Evolutionary conservation across 2,888 invertebrate genomes (phyloP), one percentile per base, ranked within the genome.

Genomic region (Cabera pusaria): DNA sequence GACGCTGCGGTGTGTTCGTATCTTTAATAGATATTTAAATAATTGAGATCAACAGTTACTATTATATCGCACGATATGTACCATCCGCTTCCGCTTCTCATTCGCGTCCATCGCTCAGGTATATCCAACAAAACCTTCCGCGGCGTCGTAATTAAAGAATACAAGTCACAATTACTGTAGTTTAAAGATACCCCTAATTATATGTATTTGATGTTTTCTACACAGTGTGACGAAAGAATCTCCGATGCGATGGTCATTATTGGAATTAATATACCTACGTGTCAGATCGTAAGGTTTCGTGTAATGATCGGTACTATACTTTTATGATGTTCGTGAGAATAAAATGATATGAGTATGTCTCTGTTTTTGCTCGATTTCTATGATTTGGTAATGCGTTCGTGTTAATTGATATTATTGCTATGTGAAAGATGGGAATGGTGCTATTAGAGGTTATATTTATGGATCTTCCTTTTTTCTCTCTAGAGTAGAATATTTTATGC

Each of bases 221-320:
- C 82, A 77, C 60, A 59, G 64, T 83, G 85, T 86, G 86, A 86
- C 86, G 86, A 87, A 86, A 86, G 78, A 81, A 71, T 64, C 72
- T 72, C 73, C 77, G 71, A 76, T 77, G 78, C 64, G 57, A 60
- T 69, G 70, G 84, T 85, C 86, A 87, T 88, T 87, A 87, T 67
- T 79, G 66, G 87, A 84, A 88, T 88, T 87, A 88, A 88, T 88
- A 86, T 83, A 82, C 72, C 82, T 85, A 87, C 87, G 87, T 87
- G 87, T 78, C 63, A 80, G 87, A 77, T 87, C 87, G 73, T 75
- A 72, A 84, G 85, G 84, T 84, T 76, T 69, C 64, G 52, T 44
- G 50, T 84, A 85, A 86, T 85, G 73, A 83, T 73, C 65, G 72
- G 59, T 70, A 75, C 68, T 69, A 66, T 72, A 77, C 79, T 85